Base-by-base conservation (phyloP, 2,797 vertebrate species). In the Thaleichthys pacificus region DNA sequence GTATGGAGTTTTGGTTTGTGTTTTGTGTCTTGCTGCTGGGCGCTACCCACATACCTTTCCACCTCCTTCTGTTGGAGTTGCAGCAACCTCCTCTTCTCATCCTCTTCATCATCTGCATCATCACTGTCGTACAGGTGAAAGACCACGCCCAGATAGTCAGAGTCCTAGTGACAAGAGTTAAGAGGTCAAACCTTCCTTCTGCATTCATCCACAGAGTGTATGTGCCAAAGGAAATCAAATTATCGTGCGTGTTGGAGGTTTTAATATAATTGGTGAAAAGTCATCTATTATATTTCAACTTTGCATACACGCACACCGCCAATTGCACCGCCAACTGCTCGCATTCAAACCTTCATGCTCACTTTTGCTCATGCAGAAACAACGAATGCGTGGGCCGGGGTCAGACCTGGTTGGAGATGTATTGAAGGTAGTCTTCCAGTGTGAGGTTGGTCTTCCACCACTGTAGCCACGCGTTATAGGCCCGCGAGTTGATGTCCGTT, bases 101-200 rank as follows among this genome's bases (percentile, higher is more conserved):
- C 75, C 0, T 91, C 88, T 3, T 89, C 86, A 12, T 82, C 80
- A 21, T 80, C 76, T 7, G 54, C 76, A 14, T 72, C 76, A 69
- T 81, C 78, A 51, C 67, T 76, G 49, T 78, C 69, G 68, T 89
- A 89, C 71, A 93, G 84, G 12, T 91, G 86, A 82, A 91, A 94
- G 73, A 93, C 80, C 24, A 88, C 88, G 3, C 87, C 87, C 63
- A 94, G 87, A 74, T 90, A 93, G 79, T 94, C 93, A 0, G 86
- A 73, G 15, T 89, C 84, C 86, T 90, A 57, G 12, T 11, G n/a
- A 64, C 47, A 24, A 68, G 42, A n/a, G 19, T 24, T 32, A 4
- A 62, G 32, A 38, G 22, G 22, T 56, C 3, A 30, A 21, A 35
- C 15, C 4, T 56, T n/a, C 51, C 4, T 1, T 56, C 19, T 19